Evolutionary conservation across 1,140 invertebrate genomes (phyloP).

Genomic region (Zaprionus nigranus): DNA sequence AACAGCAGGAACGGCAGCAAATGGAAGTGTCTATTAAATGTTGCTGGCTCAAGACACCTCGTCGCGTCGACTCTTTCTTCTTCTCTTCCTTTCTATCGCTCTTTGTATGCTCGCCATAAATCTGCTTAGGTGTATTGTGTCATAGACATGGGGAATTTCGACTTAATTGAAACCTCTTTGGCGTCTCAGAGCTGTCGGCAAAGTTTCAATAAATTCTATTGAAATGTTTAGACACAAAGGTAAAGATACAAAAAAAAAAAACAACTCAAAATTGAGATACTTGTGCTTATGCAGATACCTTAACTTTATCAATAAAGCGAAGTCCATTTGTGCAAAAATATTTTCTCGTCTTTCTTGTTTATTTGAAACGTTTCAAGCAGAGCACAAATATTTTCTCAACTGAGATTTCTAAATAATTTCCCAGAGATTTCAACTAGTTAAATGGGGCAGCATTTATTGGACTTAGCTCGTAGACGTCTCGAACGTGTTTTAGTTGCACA

Average conservation of each 20-base stretch:
- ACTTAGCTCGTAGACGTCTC: not conserved
- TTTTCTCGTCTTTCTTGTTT: not conserved
- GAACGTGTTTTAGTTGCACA: not conserved
- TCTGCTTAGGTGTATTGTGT: constrained; percentile 2
- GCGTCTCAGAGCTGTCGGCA: not conserved
- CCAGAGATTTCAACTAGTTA: not conserved
- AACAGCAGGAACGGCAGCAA: not conserved
- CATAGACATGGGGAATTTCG: constrained; percentile 2
- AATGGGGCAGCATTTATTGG: not conserved
- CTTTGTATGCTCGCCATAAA: not conserved
- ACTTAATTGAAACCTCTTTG: constrained; percentile 10
- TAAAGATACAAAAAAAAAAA: not conserved
- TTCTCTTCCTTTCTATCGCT: not conserved
- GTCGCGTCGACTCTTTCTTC: not conserved
- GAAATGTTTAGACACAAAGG: not conserved
- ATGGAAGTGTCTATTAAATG: constrained; percentile 6
- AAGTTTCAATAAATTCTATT: not conserved
- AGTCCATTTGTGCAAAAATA: not conserved
- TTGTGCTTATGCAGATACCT: not conserved
- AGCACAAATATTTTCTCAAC: not conserved
- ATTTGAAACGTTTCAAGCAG: not conserved
- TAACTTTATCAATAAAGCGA: not conserved
- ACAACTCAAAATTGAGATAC: not conserved
- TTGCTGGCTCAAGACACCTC: constrained; percentile 4
- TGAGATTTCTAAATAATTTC: not conserved